A percentile compares a stretch with the other conserved stretches of the same genome.
These are phyloP conservation scores for Zosterops japonicus DNA, from an alignment of 2,113 vertebrate genomes.

Conservation along the genomic window DNA sequence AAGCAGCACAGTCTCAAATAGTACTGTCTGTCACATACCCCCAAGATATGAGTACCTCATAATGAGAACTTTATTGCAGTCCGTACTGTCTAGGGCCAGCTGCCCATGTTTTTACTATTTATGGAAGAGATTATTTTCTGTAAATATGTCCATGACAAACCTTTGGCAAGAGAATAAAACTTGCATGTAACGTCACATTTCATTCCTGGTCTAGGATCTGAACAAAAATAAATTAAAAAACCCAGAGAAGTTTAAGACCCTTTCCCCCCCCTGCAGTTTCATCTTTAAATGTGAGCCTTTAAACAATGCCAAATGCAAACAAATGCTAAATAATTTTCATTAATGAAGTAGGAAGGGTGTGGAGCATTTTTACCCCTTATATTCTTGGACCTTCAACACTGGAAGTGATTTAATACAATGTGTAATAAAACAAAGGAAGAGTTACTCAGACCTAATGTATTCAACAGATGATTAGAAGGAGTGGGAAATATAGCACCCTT, in stretches of 20 bases:
- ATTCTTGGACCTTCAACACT: slow-evolving; percentile 24
- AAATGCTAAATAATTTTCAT: slow-evolving; percentile 31
- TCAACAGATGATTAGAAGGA: slow-evolving; percentile 25
- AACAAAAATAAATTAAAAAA: slow-evolving; percentile 53
- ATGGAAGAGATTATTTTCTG: slow-evolving; percentile 60
- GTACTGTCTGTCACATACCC: neutral
- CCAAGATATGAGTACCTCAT: neutral
- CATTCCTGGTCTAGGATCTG: slow-evolving; percentile 45
- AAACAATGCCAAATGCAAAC: slow-evolving; percentile 41
- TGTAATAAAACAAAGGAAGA: slow-evolving; percentile 65
- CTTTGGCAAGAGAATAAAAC: slow-evolving; percentile 54
- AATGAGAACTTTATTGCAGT: neutral
- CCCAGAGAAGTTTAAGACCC: neutral
- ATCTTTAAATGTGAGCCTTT: neutral
- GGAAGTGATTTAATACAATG: slow-evolving; percentile 47
- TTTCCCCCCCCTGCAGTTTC: neutral
- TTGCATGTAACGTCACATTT: slow-evolving; percentile 41
- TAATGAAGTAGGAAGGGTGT: slow-evolving; percentile 28
- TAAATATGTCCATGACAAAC: slow-evolving; percentile 49
- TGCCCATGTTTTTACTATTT: slow-evolving; percentile 52
- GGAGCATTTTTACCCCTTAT: slow-evolving; percentile 29
- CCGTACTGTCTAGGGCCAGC: neutral
- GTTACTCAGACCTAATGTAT: slow-evolving; percentile 56
- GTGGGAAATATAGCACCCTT: slow-evolving; percentile 36
- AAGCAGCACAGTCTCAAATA: neutral